These are phyloP conservation scores for Apamea monoglypha DNA, from an alignment of 2,888 invertebrate species.

Conservation along the genomic window DNA sequence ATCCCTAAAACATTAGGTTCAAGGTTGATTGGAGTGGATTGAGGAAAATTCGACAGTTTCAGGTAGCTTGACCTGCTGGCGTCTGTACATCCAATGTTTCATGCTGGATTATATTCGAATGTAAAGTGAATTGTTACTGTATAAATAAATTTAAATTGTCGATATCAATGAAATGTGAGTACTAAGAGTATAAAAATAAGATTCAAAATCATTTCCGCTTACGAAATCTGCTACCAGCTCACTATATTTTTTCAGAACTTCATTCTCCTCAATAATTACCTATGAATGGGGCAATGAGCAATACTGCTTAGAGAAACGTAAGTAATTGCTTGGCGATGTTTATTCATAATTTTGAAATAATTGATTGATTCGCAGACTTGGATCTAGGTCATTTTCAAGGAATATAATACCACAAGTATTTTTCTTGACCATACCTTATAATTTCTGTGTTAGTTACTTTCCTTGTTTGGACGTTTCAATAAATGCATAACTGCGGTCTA, in stretches of 20 bases:
- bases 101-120: no score
- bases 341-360: constrained; percentile 38
- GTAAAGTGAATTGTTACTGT: no score
- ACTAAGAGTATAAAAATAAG: background rate
- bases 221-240: background rate
- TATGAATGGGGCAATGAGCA: background rate
- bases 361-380: constrained; percentile 27
- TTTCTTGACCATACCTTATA: background rate
- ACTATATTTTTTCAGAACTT: background rate
- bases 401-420: background rate
- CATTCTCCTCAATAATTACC: background rate
- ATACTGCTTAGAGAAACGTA: background rate
- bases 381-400: constrained; percentile 21
- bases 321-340: constrained; percentile 17
- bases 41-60: no score
- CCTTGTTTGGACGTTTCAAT: background rate
- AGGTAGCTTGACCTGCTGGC: no score
- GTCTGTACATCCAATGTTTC: no score
- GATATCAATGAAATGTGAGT: no score
- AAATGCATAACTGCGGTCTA: background rate
- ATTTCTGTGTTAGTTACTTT: background rate
- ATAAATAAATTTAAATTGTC: no score
- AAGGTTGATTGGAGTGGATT: no score
- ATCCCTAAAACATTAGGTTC: no score
- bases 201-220: background rate